Evolutionary conservation across 2,888 invertebrate species (phyloP).

Genomic region (Lasioglossum vierecki): DNA sequence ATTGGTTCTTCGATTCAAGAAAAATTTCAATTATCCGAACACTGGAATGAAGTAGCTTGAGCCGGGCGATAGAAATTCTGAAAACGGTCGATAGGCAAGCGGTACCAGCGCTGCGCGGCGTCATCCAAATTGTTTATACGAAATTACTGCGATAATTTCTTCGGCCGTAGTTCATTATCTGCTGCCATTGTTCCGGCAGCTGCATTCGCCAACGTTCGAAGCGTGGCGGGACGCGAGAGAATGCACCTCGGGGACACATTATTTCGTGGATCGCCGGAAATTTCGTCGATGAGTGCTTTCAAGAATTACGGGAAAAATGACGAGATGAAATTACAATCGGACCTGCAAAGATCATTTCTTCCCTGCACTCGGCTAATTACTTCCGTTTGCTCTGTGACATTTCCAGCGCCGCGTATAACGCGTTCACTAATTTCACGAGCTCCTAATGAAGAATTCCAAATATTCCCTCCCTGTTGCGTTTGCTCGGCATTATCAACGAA

Average conservation of each 20-base stretch:
- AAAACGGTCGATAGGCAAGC: neutral
- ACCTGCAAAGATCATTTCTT: neutral
- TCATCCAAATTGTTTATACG: conserved; percentile 5
- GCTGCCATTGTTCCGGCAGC: conserved; percentile 1
- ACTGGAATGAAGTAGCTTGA: neutral
- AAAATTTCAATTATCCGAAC: neutral
- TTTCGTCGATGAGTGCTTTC: conserved; percentile 7
- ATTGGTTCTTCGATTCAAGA: neutral
- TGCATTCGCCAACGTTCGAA: conserved; percentile 8
- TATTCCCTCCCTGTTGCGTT: neutral
- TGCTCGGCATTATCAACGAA: neutral
- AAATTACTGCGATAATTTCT: conserved; percentile 16
- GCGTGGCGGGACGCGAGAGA: neutral
- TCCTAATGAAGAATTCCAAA: neutral
- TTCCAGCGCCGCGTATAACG: neutral
- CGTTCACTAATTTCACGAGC: neutral
- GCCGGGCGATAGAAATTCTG: neutral
- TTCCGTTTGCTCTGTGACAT: neutral
- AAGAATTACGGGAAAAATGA: neutral
- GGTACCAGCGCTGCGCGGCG: too few species aligned
- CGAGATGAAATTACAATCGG: conserved; percentile 16
- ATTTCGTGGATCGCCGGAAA: conserved; percentile 9
- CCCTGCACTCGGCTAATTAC: neutral
- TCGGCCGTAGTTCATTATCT: conserved; percentile 6
- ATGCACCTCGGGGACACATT: neutral